Evolutionary conservation across 2,797 vertebrate species (phyloP).

Genomic region (Rhynchotus rufescens): DNA sequence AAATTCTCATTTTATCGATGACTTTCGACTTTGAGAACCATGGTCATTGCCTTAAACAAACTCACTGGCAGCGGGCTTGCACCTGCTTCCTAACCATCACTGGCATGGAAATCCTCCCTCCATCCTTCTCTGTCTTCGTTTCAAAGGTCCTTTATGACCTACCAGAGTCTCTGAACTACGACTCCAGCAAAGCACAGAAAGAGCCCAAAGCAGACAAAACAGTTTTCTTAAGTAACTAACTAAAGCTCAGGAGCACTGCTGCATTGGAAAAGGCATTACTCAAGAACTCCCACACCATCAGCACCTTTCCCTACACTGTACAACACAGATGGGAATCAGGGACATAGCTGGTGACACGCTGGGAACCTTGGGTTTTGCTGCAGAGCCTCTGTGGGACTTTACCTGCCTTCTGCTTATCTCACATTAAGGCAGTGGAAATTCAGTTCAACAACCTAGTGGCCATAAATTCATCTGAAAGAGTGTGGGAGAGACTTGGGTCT

Average conservation of each 20-base stretch:
- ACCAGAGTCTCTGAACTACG: fast-evolving
- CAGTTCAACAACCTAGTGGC: not conserved
- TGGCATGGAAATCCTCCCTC: not conserved
- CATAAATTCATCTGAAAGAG: not conserved
- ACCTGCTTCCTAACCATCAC: not conserved
- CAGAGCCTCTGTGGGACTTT: not conserved
- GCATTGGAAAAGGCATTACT: not conserved
- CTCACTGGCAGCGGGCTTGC: not conserved
- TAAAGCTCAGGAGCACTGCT: not conserved
- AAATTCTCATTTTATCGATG: not conserved
- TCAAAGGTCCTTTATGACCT: not conserved
- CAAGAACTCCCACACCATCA: fast-evolving
- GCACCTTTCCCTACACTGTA: not conserved
- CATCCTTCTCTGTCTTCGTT: not conserved
- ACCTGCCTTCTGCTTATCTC: not conserved
- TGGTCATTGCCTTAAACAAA: not conserved
- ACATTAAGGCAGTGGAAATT: not conserved
- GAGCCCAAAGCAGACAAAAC: not conserved
- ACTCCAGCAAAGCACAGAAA: not conserved
- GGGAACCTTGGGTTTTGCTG: not conserved
- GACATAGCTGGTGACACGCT: fast-evolving
- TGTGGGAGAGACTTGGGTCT: not conserved
- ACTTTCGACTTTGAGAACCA: not conserved
- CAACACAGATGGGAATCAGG: not conserved
- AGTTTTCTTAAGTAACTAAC: not conserved